Base-by-base conservation (phyloP, 2,797 vertebrate genomes). In the Triplophysa bombifrons region DNA sequence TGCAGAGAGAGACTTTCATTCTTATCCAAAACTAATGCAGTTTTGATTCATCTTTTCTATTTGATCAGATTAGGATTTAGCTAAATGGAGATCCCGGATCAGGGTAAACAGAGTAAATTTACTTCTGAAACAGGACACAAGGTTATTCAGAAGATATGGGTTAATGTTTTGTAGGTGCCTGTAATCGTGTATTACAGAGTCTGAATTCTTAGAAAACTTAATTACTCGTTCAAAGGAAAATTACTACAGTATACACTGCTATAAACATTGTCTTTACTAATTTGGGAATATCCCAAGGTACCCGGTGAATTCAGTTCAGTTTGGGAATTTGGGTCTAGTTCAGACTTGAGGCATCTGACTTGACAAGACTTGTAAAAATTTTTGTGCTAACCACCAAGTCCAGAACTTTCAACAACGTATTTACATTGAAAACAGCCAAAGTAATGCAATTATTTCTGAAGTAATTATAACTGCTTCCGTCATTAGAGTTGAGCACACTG, bases 301-400 rank as follows among this genome's bases (percentile, higher is more conserved):
- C 34, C 34, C 12, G 27, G 7, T 27, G 22, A 78, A 80, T 73
- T 58, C 19, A 80, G 70, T 41, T 73, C 48, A 44, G 63, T 73
- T 73, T 80, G 50, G 51, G 78, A 56, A 48, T 66, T 19, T 27
- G 30, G 66, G 72, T 80, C 63, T 80, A 80, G 78, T 73, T 80
- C 70, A 80, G 63, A 61, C 69, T 55, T 67, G 50, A 80, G 55
- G 70, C 61, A 20, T 58, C 34, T 38, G 38, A 58, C 70, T 53
- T 67, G 61, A 80, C 51, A 80, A 58, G 50, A 10, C 70, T 66
- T 50, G 17, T 56, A 30, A 55, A 4, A 27, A 65, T 73, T 65
- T 41, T 30, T 27, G 60, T 63, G 60, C 27, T 63, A 61, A 63
- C 60, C 60, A 16, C 60, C 60, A 27, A 63, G 60, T 27, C 27